Evolutionary conservation across 1,140 invertebrate species (phyloP), one percentile per base, ranked within the genome.

Genomic region (Catajapyx aquilonaris): DNA sequence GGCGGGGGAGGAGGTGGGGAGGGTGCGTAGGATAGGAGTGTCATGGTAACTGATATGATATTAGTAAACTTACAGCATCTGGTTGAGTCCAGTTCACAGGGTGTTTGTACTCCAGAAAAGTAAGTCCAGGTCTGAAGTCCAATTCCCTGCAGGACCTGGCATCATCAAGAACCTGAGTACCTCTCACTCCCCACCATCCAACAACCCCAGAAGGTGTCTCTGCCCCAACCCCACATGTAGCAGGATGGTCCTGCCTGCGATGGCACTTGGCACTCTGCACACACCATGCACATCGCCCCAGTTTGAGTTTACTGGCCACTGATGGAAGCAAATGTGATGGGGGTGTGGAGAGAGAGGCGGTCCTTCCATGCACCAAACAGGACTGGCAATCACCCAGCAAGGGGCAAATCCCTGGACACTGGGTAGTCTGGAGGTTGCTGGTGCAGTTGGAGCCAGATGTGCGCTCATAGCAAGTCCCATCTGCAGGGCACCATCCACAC

Each of bases 221-320:
- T 48, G 81, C 79, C 36, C 63, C 57, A 25, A 65, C 46, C 1
- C 77, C 78, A 48, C 78, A 85, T 3, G 79, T 73, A 0, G 79
- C 79, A 45, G 76, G 81, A 53, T 77, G 83, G 55, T 83, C 64
- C 66, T 85, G 75, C 48, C 76, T 76, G 46, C 79, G 75, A 54
- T 86, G 81, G 53, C 86, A 90, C n/a, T 73, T 62, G 0, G 81
- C 81, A 50, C 86, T 86, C 52, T 90, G 83, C 1, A 90, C 84
- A 54, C 85, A 90, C 86, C 86, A 91, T 16, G 73, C 80, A 55
- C 86, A 93, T 35, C 81, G 72, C 25, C 75, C 73, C 2, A 80
- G 55, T 3, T 68, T 47, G 22, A 81, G 53, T 48, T 80, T 79
- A 43, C 73, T 73, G 18, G 76, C 76, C 16, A 81, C 73, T 0